These are phyloP conservation scores for Aphelinus certus DNA, from an alignment of 1,140 invertebrate genomes.

Conservation along the genomic window DNA sequence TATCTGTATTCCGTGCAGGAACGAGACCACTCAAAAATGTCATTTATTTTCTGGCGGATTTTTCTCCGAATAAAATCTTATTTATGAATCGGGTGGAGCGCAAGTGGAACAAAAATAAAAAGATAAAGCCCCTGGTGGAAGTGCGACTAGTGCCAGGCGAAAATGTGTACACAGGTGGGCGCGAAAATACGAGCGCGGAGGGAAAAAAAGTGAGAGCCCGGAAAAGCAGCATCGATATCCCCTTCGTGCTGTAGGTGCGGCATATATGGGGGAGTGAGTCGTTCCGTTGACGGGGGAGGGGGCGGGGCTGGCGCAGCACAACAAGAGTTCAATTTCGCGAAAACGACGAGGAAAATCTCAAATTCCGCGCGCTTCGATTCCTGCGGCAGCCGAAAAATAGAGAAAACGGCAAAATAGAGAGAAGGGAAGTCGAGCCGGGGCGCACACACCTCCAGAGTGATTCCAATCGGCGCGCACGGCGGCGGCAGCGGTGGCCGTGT, in stretches of 20 bases:
- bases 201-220: conserved; percentile 17
- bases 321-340: conserved; percentile 60
- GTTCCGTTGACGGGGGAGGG: not conserved
- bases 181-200: not conserved
- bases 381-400: not conserved
- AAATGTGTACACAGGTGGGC: not conserved
- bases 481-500: not conserved
- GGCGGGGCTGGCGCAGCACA: conserved; percentile 40
- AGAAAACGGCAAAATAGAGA: conserved; percentile 11
- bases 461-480: conserved; percentile 19
- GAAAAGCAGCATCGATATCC: conserved; percentile 1
- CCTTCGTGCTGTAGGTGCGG: conserved; percentile 2
- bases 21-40: no score
- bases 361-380: conserved; percentile 44
- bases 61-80: no score
- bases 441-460: conserved; percentile 3
- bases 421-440: conserved; percentile 10
- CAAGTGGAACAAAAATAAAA: no score
- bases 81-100: no score
- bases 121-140: no score
- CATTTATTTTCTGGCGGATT: no score
- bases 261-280: not conserved
- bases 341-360: conserved; percentile 56
- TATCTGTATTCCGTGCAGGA: no score
- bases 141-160: no score